Base-by-base conservation (phyloP, 2,797 vertebrate genomes). In the Meda fulgida region DNA sequence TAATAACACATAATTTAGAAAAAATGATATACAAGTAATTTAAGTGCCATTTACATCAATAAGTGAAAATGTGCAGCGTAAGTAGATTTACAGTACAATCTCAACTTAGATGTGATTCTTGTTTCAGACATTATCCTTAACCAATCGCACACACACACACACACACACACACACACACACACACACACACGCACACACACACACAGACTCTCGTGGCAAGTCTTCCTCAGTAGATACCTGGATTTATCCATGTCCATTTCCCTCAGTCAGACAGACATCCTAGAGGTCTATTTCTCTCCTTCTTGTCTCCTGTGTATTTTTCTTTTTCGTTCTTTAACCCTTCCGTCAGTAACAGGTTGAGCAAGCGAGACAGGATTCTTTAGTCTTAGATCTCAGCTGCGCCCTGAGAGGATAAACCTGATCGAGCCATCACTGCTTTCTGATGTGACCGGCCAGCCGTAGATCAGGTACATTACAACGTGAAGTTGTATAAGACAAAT, bases 211-310 rank as follows among this genome's bases (percentile, higher is more conserved):
- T 60, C 18, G 2, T 51, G 3, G 6, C 8, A 63, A 38, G 7
- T 11, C 26, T 34, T 3, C 5, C 65, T 8, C 16, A 71, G 55
- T 34, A 82, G 66, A 88, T 90, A 95, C 95, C 95, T 94, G 92
- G 48, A 84, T 87, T 92, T 92, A 72, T 55, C 72, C 84, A 89
- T 55, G 90, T 94, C 93, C 94, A 93, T 95, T 88, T 90, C 91
- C 91, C 91, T 94, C 89, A 92, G 84, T 94, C 89, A 92, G 84
- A 67, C 87, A 85, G 84, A 90, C 94, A 95, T 95, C 84, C 92
- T 94, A 89, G 81, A 8, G 23, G 79, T 92, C 92, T 92, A 88
- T 92, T 31, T 90, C 89, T 89, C 89, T 91, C 89, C 43, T 14
- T 60, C 89, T 88, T 84, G 89, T 91, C 88, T 87, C 31, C 34